Evolutionary conservation across 2,888 invertebrate genomes (phyloP), one percentile per base, ranked within the genome.

Genomic region (Agriotes lineatus): DNA sequence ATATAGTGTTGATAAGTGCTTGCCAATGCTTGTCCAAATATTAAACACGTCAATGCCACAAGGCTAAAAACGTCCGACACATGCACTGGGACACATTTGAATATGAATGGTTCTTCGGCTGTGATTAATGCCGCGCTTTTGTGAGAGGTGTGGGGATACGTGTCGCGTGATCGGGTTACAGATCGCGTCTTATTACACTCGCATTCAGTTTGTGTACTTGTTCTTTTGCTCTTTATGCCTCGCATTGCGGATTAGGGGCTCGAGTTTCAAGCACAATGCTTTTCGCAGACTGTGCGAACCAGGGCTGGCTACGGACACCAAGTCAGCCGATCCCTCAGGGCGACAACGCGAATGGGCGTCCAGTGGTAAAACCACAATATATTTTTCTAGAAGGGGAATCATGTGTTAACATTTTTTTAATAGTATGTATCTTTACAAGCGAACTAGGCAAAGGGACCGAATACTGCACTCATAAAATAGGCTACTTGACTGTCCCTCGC

Each of bases 11-110:
- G 77, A 77, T 76, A 76, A 77, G 74, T 76, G 70, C 70, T 75
- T 71, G 74, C 73, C 74, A 74, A 72, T 73, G 74, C 72, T 75
- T 78, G 77, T 79, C 78, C 75, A 79, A 79, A 79, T 78, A 79
- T 77, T 77, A 77, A 74, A 75, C 77, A 68, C 75, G 75, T 77
- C 77, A 78, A 75, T 76, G 76, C 74, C 73, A 74, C 72, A 70
- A 59, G 71, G 71, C 72, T 73, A 76, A 76, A 25, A 74, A 71
- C 71, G 70, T 65, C 76, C 75, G 77, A 75, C 77, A 74, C 69
- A 68, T 71, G 70, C 73, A 70, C 39, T 68, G 68, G 57, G 58
- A 45, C 59, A 58, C 59, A 77, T 76, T 76, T 77, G 69, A 77
- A 78, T 77, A 66, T 69, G 73, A 77, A 76, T 75, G 69, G 72